Evolutionary conservation across 2,797 vertebrate genomes (phyloP).

Genomic region (Clarias pachynema): DNA sequence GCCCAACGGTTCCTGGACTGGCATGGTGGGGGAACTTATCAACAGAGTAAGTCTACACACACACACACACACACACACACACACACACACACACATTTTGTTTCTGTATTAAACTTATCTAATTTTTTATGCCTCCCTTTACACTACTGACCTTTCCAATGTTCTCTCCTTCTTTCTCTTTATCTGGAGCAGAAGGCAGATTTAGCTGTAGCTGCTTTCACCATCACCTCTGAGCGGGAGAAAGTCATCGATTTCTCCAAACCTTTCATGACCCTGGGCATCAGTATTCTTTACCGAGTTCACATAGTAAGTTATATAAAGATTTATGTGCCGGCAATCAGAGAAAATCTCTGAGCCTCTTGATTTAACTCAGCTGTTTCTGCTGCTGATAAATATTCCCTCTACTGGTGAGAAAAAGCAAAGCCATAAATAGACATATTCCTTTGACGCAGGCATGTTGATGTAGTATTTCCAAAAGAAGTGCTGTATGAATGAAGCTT

Average conservation of each 20-base stretch:
- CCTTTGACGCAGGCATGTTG: not conserved
- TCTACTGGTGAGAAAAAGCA: slow-evolving; percentile 20
- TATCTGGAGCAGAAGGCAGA: slow-evolving; percentile 86
- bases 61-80: slow-evolving; percentile 64
- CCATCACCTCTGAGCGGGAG: slow-evolving; percentile 92
- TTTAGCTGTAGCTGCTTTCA: slow-evolving; percentile 91
- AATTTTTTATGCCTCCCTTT: not conserved
- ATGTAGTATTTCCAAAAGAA: slow-evolving; percentile 6
- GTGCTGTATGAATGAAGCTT: not conserved
- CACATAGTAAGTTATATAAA: slow-evolving; percentile 80
- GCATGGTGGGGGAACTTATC: slow-evolving; percentile 94
- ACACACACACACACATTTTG: slow-evolving; percentile 63
- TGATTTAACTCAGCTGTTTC: slow-evolving; percentile 14
- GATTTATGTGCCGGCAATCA: slow-evolving; percentile 16
- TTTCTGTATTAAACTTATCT: slow-evolving; percentile 40
- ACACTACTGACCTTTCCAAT: slow-evolving; percentile 31
- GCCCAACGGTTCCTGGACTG: slow-evolving; percentile 90
- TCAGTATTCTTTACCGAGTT: slow-evolving; percentile 93
- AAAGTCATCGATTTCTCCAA: slow-evolving; percentile 92
- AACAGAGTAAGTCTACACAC: slow-evolving; percentile 80
- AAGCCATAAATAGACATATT: slow-evolving; percentile 27
- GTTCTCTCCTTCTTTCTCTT: slow-evolving; percentile 48
- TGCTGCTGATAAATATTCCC: slow-evolving; percentile 26
- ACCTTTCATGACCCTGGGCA: slow-evolving; percentile 94
- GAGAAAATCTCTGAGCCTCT: not conserved